Evolutionary conservation across 2,113 vertebrate genomes (phyloP).

Genomic region (Elephas maximus): DNA sequence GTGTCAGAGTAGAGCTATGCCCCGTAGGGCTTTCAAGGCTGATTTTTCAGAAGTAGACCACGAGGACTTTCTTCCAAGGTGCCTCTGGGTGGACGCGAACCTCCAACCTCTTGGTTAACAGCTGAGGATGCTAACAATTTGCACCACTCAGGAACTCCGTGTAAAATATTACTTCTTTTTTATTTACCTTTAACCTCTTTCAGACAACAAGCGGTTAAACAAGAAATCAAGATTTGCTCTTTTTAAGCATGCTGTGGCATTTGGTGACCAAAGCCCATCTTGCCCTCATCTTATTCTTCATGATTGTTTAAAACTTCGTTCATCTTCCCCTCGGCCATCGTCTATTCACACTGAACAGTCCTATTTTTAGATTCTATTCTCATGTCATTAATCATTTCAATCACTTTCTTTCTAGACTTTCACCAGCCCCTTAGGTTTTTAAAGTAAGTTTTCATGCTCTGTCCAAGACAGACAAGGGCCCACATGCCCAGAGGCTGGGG

Average conservation of each 20-base stretch:
- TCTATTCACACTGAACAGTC: not conserved
- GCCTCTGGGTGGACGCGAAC: not conserved
- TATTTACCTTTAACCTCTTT: not conserved
- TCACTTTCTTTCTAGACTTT: slow-evolving; percentile 37
- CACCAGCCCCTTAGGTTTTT: not conserved
- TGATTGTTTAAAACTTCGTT: slow-evolving; percentile 12
- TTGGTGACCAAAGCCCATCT: not conserved
- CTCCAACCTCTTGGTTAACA: not conserved
- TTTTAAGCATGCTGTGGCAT: not conserved
- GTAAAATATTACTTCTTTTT: not conserved
- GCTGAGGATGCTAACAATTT: not conserved
- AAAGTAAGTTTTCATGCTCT: not conserved
- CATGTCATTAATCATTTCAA: slow-evolving; percentile 64
- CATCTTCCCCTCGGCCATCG: slow-evolving; percentile 6
- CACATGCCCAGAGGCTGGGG: not conserved
- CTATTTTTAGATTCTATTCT: slow-evolving; percentile 58
- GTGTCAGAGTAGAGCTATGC: not conserved
- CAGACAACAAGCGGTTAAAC: not conserved
- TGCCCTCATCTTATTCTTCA: not conserved
- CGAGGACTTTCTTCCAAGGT: not conserved
- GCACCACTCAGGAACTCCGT: not conserved
- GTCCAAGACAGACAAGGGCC: not conserved
- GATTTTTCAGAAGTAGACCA: not conserved
- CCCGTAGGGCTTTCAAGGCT: not conserved
- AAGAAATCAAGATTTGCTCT: not conserved